Percentiles rank a stretch among this genome's conserved stretches.
Evolutionary conservation across 2,797 vertebrate genomes (phyloP).

Genomic region (Pteronotus mesoamericanus): DNA sequence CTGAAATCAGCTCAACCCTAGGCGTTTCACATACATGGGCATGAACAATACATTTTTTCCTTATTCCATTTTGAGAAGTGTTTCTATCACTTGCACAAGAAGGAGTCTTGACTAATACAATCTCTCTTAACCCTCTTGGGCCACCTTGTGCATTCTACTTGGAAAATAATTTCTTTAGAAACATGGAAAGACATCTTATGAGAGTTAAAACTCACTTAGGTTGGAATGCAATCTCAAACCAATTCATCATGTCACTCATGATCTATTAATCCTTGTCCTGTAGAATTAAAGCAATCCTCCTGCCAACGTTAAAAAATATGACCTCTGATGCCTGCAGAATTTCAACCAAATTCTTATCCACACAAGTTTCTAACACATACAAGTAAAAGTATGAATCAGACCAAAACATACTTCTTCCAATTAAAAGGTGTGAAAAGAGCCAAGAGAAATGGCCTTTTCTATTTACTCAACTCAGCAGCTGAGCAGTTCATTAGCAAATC

Average conservation of each 20-base stretch:
- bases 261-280: slow-evolving; percentile 81
- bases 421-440: slow-evolving; percentile 78
- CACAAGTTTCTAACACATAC: slow-evolving; percentile 74
- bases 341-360: slow-evolving; percentile 77
- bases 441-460: slow-evolving; percentile 79
- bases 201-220: slow-evolving; percentile 73
- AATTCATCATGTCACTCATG: slow-evolving; percentile 79
- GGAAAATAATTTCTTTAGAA: slow-evolving; percentile 73
- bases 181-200: slow-evolving; percentile 62
- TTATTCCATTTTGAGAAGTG: slow-evolving; percentile 59
- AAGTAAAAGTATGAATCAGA: slow-evolving; percentile 75
- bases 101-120: slow-evolving; percentile 63
- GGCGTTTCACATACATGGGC: background rate
- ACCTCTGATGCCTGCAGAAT: slow-evolving; percentile 75
- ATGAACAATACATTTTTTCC: background rate
- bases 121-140: slow-evolving; percentile 47
- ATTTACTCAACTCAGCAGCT: slow-evolving; percentile 67
- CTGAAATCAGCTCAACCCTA: background rate
- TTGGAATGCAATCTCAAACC: slow-evolving; percentile 78
- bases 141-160: slow-evolving; percentile 58
- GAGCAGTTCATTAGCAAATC: slow-evolving; percentile 62
- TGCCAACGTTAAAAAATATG: slow-evolving; percentile 78
- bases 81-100: slow-evolving; percentile 46
- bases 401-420: slow-evolving; percentile 78
- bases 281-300: slow-evolving; percentile 79